phyloP scores from a whole-genome alignment of 1,140 invertebrate genomes.

The Cardiocondyla obscurior region DNA sequence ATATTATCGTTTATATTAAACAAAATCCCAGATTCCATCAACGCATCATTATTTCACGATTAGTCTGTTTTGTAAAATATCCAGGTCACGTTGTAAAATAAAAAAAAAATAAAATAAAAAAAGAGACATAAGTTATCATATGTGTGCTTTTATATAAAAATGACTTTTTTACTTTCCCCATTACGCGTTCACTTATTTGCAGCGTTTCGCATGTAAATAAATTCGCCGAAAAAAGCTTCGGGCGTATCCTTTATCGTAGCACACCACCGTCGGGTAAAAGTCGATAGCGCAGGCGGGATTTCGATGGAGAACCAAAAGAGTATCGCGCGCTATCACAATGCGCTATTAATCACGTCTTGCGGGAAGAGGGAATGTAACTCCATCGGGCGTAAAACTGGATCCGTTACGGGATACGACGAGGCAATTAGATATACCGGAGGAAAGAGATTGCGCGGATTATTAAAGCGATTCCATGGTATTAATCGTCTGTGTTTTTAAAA shows the following conservation, averaged over 20 bases:
- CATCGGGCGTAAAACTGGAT: slow-evolving; percentile 45
- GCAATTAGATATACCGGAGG: slow-evolving; percentile 33
- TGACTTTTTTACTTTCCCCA: slow-evolving; percentile 15
- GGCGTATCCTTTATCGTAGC: slow-evolving; percentile 21
- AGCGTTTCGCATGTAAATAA: slow-evolving; percentile 38
- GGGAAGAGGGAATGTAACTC: background rate
- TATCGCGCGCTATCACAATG: slow-evolving; percentile 44
- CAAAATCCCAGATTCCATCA: background rate
- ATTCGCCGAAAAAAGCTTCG: background rate
- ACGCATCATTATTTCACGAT: background rate
- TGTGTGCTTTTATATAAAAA: background rate
- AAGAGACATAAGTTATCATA: slow-evolving; percentile 31
- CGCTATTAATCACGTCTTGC: slow-evolving; percentile 51
- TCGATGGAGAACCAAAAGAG: slow-evolving; percentile 37
- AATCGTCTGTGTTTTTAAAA: slow-evolving; percentile 41
- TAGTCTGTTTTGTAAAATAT: background rate
- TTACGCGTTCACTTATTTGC: background rate
- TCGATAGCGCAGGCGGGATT: slow-evolving; percentile 17
- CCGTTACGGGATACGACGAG: slow-evolving; percentile 36
- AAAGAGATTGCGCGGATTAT: slow-evolving; percentile 22
- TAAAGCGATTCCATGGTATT: slow-evolving; percentile 31
- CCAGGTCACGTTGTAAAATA: background rate
- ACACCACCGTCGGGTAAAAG: background rate
- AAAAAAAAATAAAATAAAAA: too few species aligned
- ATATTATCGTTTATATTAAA: background rate